Conservation (phyloP, 37 sponge, comb jelly and placozoan species). For the Tethya wilhelma region DNA sequence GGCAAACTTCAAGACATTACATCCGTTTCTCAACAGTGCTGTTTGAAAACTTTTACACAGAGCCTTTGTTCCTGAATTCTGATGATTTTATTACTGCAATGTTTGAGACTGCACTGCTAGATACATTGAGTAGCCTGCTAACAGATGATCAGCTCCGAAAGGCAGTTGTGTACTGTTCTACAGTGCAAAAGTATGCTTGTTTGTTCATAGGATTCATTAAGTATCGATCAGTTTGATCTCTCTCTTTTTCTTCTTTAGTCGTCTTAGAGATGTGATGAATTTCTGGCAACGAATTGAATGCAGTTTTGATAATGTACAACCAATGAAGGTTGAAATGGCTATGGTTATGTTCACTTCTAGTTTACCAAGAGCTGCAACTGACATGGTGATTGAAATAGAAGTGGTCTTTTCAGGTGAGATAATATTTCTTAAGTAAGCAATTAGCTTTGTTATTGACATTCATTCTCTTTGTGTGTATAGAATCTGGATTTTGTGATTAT, state of each 20-base stretch:
- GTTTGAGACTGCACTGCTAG: background rate
- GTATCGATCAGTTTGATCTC: no score
- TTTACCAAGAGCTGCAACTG: background rate
- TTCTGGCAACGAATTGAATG: background rate
- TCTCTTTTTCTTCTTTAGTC: background rate
- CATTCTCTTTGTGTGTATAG: background rate
- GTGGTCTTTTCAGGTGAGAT: background rate
- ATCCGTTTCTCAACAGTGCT: no score
- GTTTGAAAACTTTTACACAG: no score
- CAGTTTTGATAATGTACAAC: background rate
- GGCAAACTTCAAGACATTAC: no score
- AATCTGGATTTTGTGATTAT: slow-evolving; percentile 38
- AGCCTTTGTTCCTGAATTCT: no score
- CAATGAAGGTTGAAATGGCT: background rate
- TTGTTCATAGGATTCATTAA: background rate
- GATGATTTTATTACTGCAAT: background rate
- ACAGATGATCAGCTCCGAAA: background rate
- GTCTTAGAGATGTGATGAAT: background rate
- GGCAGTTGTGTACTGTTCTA: background rate
- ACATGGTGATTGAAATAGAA: background rate
- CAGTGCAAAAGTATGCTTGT: background rate
- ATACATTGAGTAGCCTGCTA: background rate
- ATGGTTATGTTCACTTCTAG: background rate
- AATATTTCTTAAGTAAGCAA: background rate
- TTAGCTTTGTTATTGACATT: no score